Evolutionary conservation across 2,888 invertebrate genomes (phyloP).

Genomic region (Acleris laterana): DNA sequence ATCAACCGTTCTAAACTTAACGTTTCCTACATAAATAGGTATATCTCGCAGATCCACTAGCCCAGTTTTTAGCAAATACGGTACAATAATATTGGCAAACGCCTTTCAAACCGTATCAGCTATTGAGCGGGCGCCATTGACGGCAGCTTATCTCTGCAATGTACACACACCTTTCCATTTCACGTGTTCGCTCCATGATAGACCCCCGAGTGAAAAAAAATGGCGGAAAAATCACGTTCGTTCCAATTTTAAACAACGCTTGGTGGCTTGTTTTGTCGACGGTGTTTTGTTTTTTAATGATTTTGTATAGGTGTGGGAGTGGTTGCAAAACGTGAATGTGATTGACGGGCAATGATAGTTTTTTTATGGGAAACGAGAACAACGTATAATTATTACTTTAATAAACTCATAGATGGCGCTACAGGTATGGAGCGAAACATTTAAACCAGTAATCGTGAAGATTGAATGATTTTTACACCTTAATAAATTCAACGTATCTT

Average conservation of each 20-base stretch:
- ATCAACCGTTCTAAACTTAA: background rate
- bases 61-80: slow-evolving; percentile 31
- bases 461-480: no score
- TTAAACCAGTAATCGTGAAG: no score
- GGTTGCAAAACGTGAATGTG: background rate
- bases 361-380: no score
- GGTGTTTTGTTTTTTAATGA: background rate
- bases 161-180: slow-evolving; percentile 28
- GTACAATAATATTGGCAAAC: slow-evolving; percentile 33
- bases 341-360: background rate
- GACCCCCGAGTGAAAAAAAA: slow-evolving; percentile 10
- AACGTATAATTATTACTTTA: no score
- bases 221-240: slow-evolving; percentile 9
- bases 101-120: slow-evolving; percentile 31
- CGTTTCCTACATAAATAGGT: background rate
- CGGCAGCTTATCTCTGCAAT: slow-evolving; percentile 37
- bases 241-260: slow-evolving; percentile 10
- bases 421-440: no score
- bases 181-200: slow-evolving; percentile 14
- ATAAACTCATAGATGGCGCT: no score
- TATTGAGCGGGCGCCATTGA: slow-evolving; percentile 39
- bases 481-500: no score
- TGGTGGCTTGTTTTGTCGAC: background rate
- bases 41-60: slow-evolving; percentile 10
- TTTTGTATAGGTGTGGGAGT: background rate